Percentiles rank a stretch among this genome's conserved stretches.
phyloP scores from a whole-genome alignment of 2,797 vertebrate genomes.

The Lacerta agilis region DNA sequence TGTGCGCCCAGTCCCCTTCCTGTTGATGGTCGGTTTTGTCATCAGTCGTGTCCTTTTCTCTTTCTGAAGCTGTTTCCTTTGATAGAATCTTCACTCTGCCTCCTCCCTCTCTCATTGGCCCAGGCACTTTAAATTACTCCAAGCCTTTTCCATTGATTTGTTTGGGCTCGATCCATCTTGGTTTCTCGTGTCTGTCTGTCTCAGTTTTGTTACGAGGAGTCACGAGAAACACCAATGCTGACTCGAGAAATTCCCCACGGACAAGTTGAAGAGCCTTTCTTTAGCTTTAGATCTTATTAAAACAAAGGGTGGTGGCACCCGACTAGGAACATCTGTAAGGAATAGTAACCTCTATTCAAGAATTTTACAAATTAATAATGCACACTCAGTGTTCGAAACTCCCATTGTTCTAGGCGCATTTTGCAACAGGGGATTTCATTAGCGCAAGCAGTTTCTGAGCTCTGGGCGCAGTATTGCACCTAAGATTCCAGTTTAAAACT shows the following conservation, averaged over 20 bases:
- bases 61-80: slow-evolving; percentile 23
- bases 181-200: neutral
- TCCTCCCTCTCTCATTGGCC: neutral
- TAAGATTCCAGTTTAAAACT: too few relatives aligned
- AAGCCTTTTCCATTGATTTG: neutral
- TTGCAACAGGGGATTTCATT: too few relatives aligned
- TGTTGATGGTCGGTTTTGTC: slow-evolving; percentile 8
- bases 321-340: neutral
- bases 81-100: neutral
- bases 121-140: neutral
- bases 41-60: slow-evolving; percentile 5
- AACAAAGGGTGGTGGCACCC: neutral
- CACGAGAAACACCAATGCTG: neutral
- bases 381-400: too few relatives aligned
- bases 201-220: neutral
- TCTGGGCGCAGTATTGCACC: too few relatives aligned
- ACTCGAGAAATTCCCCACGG: neutral
- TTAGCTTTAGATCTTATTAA: neutral
- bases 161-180: neutral
- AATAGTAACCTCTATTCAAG: neutral
- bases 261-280: neutral
- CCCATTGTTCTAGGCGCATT: too few relatives aligned
- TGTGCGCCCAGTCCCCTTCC: slow-evolving; percentile 7
- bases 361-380: neutral
- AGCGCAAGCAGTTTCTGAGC: too few relatives aligned